Evolutionary conservation across 2,888 invertebrate species (phyloP), one percentile per base, ranked within the genome.

Genomic region (Agrilus mali): DNA sequence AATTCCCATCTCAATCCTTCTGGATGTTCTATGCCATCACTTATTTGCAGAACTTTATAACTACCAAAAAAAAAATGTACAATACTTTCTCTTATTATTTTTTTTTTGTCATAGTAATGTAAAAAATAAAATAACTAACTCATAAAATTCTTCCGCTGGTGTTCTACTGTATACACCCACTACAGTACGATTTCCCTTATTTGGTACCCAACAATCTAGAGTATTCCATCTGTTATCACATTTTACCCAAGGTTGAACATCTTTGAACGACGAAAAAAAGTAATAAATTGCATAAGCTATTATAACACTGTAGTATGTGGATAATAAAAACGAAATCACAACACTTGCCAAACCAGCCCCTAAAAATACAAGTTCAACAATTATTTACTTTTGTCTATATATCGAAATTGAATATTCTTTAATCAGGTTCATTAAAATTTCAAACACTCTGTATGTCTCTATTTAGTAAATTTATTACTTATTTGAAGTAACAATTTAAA

Each of bases 251-350:
- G 94, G 93, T 57, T 90, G 82, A 52, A 83, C 80, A 36, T 84
- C 76, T 63, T 84, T 84, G 63, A 92, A 90, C 22, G 92, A 86
- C 47, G 89, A 85, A 66, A 89, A 88, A 67, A 94, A 85, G 68
- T 93, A 94, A 67, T 88, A 93, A 58, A 93, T 83, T 42, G 89
- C 83, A 77, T 94, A 94, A 47, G 89, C 87, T 67, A 94, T 92
- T 65, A 95, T 88, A 54, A 94, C 89, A 66, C 90, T 92, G 68
- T 94, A 94, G 68, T 94, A 94, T 41, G 93, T 90, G 53, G 92
- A 89, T 81, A 95, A 86, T 61, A 93, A 72, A 70, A 94, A 92
- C 53, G 94, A 93, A 65, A 94, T 87, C 64, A 93, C 82, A 50
- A 94, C 92, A 64, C 90, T 92, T 47, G 92, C 90, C 55, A 95